A percentile compares a stretch with the other conserved stretches of the same genome.
Evolutionary conservation across 2,797 vertebrate genomes (phyloP).

Genomic region (Halcyon smyrnensis): DNA sequence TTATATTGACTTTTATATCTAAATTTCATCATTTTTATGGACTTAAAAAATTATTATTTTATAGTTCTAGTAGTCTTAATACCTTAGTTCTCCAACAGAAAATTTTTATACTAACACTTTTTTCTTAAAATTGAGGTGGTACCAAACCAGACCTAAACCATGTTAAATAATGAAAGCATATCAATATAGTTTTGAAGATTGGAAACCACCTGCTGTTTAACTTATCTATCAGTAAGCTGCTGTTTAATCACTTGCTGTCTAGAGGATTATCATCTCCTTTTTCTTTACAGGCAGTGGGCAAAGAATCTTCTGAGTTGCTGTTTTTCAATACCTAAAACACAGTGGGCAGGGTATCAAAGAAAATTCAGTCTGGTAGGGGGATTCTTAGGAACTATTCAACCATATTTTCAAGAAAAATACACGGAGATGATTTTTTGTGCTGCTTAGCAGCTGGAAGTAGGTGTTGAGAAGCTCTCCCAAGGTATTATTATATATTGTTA

Average conservation of each 20-base stretch:
- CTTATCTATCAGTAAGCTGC: conserved; percentile 16
- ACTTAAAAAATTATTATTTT: background rate
- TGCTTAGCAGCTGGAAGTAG: background rate
- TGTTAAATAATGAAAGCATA: background rate
- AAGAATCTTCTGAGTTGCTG: background rate
- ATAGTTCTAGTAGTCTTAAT: background rate
- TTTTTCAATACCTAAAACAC: background rate
- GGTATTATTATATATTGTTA: background rate
- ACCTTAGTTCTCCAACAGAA: background rate
- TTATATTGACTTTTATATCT: background rate
- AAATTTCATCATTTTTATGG: background rate
- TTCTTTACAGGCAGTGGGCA: conserved; percentile 7
- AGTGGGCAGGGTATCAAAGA: background rate
- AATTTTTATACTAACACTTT: background rate
- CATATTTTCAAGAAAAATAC: background rate
- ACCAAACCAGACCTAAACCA: background rate
- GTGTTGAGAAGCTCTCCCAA: background rate
- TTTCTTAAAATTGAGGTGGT: background rate
- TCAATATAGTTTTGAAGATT: background rate
- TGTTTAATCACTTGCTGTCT: conserved; percentile 39
- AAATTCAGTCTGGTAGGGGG: background rate
- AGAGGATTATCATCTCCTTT: conserved; percentile 21
- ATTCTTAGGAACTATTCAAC: background rate
- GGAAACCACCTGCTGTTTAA: background rate
- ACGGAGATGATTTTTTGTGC: background rate